phyloP scores from a whole-genome alignment of 92 coral and sea anemone species.

The Galaxea fascicularis region DNA sequence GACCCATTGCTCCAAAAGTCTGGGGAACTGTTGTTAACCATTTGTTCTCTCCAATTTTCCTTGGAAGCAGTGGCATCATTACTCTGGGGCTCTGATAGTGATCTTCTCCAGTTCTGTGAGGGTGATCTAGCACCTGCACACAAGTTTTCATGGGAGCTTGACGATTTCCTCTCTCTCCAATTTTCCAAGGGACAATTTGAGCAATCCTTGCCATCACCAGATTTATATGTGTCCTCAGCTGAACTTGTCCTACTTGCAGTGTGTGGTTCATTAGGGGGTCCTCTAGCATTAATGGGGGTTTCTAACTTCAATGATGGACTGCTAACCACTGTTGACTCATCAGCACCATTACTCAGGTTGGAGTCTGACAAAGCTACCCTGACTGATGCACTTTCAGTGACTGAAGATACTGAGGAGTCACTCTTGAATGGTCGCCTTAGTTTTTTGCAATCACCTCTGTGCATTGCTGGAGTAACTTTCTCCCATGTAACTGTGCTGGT shows the following conservation, averaged over 20 bases:
- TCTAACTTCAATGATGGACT: neutral
- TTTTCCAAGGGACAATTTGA: neutral
- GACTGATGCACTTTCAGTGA: neutral
- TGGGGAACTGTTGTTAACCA: neutral
- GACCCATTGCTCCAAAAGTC: conserved; percentile 10
- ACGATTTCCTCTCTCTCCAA: neutral
- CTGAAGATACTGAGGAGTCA: conserved; percentile 15
- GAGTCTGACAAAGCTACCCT: neutral
- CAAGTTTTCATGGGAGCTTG: neutral
- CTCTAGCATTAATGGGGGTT: neutral
- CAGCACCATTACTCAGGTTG: neutral
- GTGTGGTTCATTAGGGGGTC: neutral
- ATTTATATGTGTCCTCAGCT: too few relatives aligned
- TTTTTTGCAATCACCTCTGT: conserved; percentile 29
- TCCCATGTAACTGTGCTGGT: neutral
- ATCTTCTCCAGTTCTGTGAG: conserved; percentile 10
- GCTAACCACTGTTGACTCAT: neutral
- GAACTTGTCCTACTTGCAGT: neutral
- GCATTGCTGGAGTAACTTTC: conserved; percentile 22
- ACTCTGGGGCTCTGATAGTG: neutral
- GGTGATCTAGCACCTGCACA: neutral
- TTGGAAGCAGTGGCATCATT: neutral
- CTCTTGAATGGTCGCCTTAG: conserved; percentile 40
- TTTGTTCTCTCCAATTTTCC: conserved; percentile 26
- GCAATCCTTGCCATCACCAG: neutral